phyloP scores from a whole-genome alignment of 1,140 invertebrate species.

The Drosophila guanche region DNA sequence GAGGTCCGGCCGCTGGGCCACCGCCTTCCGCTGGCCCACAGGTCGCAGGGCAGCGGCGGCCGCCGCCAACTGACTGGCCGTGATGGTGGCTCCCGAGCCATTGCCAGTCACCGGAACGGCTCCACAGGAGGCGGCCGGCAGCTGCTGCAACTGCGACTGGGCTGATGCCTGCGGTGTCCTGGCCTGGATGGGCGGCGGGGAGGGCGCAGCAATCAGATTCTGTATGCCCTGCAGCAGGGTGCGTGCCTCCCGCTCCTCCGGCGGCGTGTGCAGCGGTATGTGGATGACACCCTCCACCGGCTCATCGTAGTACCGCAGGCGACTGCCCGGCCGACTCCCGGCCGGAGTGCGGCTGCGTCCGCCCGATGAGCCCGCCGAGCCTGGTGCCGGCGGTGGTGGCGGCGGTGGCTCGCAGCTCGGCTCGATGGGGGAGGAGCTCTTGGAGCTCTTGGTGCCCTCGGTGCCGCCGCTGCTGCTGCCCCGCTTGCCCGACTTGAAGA shows the following conservation, averaged over 20 bases:
- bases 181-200: slow-evolving; percentile 51
- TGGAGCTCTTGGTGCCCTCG: slow-evolving; percentile 54
- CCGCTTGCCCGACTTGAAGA: slow-evolving; percentile 86
- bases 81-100: slow-evolving; percentile 42
- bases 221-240: slow-evolving; percentile 71
- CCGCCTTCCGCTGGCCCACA: slow-evolving; percentile 47
- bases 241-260: slow-evolving; percentile 85
- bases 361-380: slow-evolving; percentile 11
- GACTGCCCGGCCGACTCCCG: slow-evolving; percentile 53
- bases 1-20: slow-evolving; percentile 60
- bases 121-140: too few relatives aligned
- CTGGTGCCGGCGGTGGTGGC: slow-evolving; percentile 46
- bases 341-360: slow-evolving; percentile 63
- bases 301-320: slow-evolving; percentile 86
- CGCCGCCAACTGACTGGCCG: slow-evolving; percentile 62
- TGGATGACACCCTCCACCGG: slow-evolving; percentile 86
- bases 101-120: too few relatives aligned
- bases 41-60: slow-evolving; percentile 65
- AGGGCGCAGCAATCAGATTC: slow-evolving; percentile 62
- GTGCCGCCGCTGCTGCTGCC: slow-evolving; percentile 52
- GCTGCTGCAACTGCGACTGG: neutral
- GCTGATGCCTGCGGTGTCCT: neutral
- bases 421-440: slow-evolving; percentile 82
- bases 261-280: slow-evolving; percentile 88
- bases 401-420: slow-evolving; percentile 52